A percentile compares a stretch with the other conserved stretches of the same genome.
Evolutionary conservation across 2,888 invertebrate genomes (phyloP).

Genomic region (Gryllus longicercus): DNA sequence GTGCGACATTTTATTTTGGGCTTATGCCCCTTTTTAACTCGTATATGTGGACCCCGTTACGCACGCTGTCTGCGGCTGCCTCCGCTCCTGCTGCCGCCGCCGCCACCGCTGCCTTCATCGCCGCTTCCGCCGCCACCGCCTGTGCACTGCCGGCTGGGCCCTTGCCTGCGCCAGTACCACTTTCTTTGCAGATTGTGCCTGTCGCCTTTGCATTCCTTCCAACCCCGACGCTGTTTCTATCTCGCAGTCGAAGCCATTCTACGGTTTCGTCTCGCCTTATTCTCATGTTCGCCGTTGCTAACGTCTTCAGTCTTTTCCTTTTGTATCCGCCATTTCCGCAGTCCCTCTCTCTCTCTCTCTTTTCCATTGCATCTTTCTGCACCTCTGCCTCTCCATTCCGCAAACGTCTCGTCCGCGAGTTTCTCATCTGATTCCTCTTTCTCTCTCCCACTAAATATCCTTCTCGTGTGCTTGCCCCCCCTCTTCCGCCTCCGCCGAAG

Average conservation of each 20-base stretch:
- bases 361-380: too few relatives aligned
- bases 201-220: not conserved
- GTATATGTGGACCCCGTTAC: not conserved
- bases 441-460: too few relatives aligned
- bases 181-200: too few relatives aligned
- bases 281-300: not conserved
- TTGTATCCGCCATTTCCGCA: not conserved
- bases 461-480: too few relatives aligned
- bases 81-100: not conserved
- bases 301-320: too few relatives aligned
- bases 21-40: conserved; percentile 9
- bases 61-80: conserved; percentile 6
- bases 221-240: not conserved
- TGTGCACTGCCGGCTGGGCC: too few relatives aligned
- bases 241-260: not conserved
- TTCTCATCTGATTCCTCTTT: too few relatives aligned
- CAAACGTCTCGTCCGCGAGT: too few relatives aligned
- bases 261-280: not conserved
- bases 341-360: not conserved
- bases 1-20: conserved; percentile 17
- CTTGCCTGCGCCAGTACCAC: too few relatives aligned
- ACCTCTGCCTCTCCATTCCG: too few relatives aligned
- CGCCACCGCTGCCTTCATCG: not conserved
- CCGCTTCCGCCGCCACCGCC: not conserved
- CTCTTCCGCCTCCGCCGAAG: too few relatives aligned